These are phyloP conservation scores for Ecliptopera silaceata DNA, from an alignment of 2,888 invertebrate genomes.

Conservation along the genomic window DNA sequence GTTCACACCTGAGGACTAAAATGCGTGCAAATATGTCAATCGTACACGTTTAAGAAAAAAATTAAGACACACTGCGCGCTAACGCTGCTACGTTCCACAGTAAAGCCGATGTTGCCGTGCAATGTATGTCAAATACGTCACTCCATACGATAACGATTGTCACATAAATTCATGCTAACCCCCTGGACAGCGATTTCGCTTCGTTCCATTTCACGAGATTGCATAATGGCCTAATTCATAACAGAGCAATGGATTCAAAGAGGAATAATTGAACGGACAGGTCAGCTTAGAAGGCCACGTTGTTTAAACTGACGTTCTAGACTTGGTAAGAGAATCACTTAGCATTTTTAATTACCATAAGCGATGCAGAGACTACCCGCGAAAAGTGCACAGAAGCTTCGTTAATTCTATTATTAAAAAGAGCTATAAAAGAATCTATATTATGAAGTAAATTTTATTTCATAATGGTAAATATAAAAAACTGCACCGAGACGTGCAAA, in stretches of 20 bases:
- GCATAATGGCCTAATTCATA: constrained; percentile 43
- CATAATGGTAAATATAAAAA: background rate
- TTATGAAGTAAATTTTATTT: background rate
- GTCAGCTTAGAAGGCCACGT: constrained; percentile 16
- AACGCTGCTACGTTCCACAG: too few species aligned
- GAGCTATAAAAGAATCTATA: background rate
- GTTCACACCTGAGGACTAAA: too few species aligned
- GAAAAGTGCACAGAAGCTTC: constrained; percentile 7
- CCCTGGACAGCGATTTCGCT: constrained; percentile 46
- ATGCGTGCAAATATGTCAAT: too few species aligned
- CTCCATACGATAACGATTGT: too few species aligned
- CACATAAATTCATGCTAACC: too few species aligned
- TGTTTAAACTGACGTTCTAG: background rate
- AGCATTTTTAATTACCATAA: constrained; percentile 20
- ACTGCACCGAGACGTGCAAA: background rate
- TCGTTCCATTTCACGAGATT: constrained; percentile 44
- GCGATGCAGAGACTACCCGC: background rate
- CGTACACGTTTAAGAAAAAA: too few species aligned
- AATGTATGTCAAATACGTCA: too few species aligned
- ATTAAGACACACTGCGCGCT: too few species aligned
- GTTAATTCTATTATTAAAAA: constrained; percentile 4
- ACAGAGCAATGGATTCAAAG: constrained; percentile 32
- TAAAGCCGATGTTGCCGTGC: too few species aligned
- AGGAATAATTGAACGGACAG: constrained; percentile 27
- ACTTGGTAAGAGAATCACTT: constrained; percentile 1